These are phyloP conservation scores for Steatocranus sp. DNA, from an alignment of 2,797 vertebrate genomes.

Conservation along the genomic window DNA sequence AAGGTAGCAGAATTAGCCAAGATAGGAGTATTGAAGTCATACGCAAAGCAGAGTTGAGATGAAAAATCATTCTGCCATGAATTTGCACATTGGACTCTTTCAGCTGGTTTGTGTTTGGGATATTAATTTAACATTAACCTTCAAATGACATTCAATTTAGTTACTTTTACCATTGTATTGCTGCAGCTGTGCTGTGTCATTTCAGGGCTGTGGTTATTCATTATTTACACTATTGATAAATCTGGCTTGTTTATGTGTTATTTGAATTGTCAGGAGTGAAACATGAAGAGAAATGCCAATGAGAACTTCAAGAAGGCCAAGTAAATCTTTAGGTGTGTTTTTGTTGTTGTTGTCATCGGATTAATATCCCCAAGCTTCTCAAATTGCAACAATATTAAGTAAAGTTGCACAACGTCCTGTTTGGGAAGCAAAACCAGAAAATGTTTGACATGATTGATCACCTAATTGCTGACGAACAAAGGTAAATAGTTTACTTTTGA, in stretches of 20 bases:
- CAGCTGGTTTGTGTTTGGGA: not conserved
- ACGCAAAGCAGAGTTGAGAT: not conserved
- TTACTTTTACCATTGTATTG: not conserved
- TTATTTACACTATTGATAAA: not conserved
- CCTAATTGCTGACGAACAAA: not conserved
- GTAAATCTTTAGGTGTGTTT: accelerated
- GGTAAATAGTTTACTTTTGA: not conserved
- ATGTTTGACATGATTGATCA: not conserved
- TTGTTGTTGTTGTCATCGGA: not conserved
- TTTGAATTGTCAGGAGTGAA: not conserved
- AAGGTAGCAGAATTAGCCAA: not conserved
- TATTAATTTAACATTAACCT: conserved; percentile 23
- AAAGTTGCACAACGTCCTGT: not conserved
- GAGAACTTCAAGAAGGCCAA: not conserved
- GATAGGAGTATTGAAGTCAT: not conserved
- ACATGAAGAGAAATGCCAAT: not conserved
- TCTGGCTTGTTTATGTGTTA: not conserved
- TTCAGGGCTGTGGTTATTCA: not conserved
- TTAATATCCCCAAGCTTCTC: not conserved
- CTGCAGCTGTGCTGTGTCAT: not conserved
- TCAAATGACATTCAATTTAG: conserved; percentile 42
- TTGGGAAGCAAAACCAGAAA: not conserved
- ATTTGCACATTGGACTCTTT: not conserved
- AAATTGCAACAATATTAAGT: not conserved
- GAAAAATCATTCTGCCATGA: not conserved